Evolutionary conservation across 1,140 invertebrate species (phyloP).

Genomic region (Rhagoletis pomonella): DNA sequence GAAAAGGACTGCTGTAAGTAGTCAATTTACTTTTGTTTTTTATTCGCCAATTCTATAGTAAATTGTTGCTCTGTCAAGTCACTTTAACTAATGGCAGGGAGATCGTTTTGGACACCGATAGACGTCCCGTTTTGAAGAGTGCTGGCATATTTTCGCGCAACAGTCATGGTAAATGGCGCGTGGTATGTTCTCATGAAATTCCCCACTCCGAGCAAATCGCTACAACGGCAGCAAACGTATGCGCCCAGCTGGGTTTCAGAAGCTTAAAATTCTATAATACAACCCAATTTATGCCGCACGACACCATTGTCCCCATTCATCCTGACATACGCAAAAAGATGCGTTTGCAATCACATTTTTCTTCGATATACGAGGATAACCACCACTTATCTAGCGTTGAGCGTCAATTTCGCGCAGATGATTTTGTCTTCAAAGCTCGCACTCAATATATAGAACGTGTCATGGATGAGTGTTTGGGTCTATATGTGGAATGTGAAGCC

Average conservation of each 20-base stretch:
- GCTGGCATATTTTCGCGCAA: constrained; percentile 79
- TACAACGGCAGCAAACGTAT: constrained; percentile 62
- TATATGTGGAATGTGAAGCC: constrained; percentile 68
- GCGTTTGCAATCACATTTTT: constrained; percentile 57
- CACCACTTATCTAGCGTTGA: constrained; percentile 38
- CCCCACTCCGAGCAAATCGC: constrained; percentile 63
- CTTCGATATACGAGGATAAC: constrained; percentile 57
- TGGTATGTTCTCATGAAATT: constrained; percentile 77
- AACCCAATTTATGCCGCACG: constrained; percentile 61
- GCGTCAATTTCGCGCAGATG: neutral
- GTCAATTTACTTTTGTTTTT: neutral
- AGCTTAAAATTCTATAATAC: constrained; percentile 67
- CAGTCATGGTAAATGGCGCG: constrained; percentile 77
- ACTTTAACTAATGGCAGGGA: constrained; percentile 79
- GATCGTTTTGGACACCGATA: constrained; percentile 77
- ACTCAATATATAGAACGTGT: constrained; percentile 58
- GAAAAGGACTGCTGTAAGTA: constrained; percentile 82
- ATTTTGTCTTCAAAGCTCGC: constrained; percentile 19
- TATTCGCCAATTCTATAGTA: too few species aligned
- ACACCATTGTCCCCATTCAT: constrained; percentile 63
- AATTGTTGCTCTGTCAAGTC: constrained; percentile 74
- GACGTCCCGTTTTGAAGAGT: constrained; percentile 76
- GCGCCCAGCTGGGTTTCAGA: constrained; percentile 67
- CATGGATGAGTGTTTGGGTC: constrained; percentile 61
- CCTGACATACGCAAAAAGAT: constrained; percentile 61